phyloP scores from a whole-genome alignment of 2,888 invertebrate genomes.

The Calliopum simillimum region DNA sequence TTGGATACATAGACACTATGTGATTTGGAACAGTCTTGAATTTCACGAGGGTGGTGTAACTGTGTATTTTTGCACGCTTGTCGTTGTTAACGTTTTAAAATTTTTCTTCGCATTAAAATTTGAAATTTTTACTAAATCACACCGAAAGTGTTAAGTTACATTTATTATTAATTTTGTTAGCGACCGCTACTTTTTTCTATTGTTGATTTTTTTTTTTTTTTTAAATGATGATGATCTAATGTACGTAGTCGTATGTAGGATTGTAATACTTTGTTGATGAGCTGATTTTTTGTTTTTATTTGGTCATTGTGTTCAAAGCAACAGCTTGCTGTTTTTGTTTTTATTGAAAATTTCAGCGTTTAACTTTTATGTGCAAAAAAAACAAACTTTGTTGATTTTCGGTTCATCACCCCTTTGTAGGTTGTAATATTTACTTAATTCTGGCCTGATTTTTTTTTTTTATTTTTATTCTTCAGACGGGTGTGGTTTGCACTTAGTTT shows the following conservation, averaged over 20 bases:
- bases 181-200: conserved; percentile 10
- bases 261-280: conserved; percentile 38
- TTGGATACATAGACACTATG: too few relatives aligned
- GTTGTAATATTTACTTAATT: neutral
- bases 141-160: conserved; percentile 7
- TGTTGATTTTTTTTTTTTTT: neutral
- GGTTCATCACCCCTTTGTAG: too few relatives aligned
- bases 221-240: conserved; percentile 27
- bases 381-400: too few relatives aligned
- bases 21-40: too few relatives aligned
- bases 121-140: neutral
- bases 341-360: neutral
- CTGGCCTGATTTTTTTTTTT: neutral
- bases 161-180: neutral
- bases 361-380: neutral
- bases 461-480: neutral
- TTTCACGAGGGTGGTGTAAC: too few relatives aligned
- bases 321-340: neutral
- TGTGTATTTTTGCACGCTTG: too few relatives aligned
- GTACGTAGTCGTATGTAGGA: conserved; percentile 39
- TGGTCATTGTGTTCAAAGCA: conserved; percentile 1
- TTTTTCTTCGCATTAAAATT: too few relatives aligned
- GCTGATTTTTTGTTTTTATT: conserved; percentile 44
- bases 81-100: too few relatives aligned
- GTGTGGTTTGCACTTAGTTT: too few relatives aligned